phyloP scores from a whole-genome alignment of 2,888 invertebrate species.

The Cephonodes hylas region DNA sequence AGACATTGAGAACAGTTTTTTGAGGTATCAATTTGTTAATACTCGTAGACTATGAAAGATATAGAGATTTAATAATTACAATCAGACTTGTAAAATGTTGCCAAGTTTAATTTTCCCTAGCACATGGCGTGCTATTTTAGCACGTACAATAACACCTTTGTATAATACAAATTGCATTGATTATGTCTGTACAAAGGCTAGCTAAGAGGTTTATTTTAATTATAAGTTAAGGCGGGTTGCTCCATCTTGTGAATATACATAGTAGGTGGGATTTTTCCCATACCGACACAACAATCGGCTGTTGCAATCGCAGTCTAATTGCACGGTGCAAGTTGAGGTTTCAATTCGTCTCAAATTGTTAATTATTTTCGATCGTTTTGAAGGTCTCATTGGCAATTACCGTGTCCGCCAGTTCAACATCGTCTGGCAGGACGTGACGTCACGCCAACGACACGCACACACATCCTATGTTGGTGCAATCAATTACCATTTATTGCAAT shows the following conservation, averaged over 20 bases:
- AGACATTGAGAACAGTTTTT: too few relatives aligned
- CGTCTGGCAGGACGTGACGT: slow-evolving; percentile 39
- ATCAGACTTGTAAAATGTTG: too few relatives aligned
- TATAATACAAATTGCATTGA: not conserved
- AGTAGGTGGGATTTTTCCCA: slow-evolving; percentile 4
- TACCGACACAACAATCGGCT: slow-evolving; percentile 4
- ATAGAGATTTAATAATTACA: too few relatives aligned
- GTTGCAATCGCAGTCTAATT: slow-evolving; percentile 6
- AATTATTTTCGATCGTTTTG: slow-evolving; percentile 10
- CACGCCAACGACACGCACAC: slow-evolving; percentile 29
- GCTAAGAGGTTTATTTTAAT: not conserved
- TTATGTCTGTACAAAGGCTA: not conserved
- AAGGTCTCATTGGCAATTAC: slow-evolving; percentile 19
- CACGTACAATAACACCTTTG: not conserved
- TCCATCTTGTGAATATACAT: not conserved
- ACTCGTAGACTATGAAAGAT: too few relatives aligned
- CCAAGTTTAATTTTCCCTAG: too few relatives aligned
- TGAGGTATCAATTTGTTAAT: too few relatives aligned
- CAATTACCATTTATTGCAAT: slow-evolving; percentile 44
- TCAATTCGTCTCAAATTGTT: slow-evolving; percentile 4
- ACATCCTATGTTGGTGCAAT: slow-evolving; percentile 41
- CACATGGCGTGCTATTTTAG: not conserved
- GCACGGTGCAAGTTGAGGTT: slow-evolving; percentile 3
- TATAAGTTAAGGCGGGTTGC: not conserved
- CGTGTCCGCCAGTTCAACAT: slow-evolving; percentile 17